Percentiles rank a stretch among this genome's conserved stretches.
Evolutionary conservation across 2,888 invertebrate species (phyloP).

Genomic region (Microplitis deprimator): DNA sequence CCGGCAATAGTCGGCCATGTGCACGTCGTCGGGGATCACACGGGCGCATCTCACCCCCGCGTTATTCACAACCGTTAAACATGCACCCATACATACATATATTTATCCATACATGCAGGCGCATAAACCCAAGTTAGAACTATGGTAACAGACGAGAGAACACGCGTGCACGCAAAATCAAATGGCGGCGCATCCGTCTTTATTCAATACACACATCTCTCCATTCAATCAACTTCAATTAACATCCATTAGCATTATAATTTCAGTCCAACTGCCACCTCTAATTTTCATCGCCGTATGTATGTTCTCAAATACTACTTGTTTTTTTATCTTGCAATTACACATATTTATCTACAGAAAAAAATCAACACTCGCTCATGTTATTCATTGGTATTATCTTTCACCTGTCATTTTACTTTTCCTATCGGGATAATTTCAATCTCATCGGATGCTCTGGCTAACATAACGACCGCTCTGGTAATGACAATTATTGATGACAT

Average conservation of each 20-base stretch:
- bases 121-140: not conserved
- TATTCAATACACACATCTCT: constrained; percentile 15
- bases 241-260: constrained; percentile 14
- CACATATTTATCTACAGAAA: too few relatives aligned
- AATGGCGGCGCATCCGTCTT: constrained; percentile 16
- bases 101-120: not conserved
- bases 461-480: too few relatives aligned
- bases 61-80: not conserved
- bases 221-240: constrained; percentile 15
- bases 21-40: constrained; percentile 4
- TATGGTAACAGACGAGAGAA: constrained; percentile 4
- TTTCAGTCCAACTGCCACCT: not conserved
- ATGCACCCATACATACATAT: not conserved
- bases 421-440: too few relatives aligned
- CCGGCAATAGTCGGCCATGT: constrained; percentile 31
- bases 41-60: constrained; percentile 9
- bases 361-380: too few relatives aligned
- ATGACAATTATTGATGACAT: too few relatives aligned
- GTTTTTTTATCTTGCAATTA: not conserved
- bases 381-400: too few relatives aligned
- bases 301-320: not conserved
- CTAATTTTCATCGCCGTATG: not conserved
- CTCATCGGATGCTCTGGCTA: too few relatives aligned
- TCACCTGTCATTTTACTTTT: too few relatives aligned
- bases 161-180: constrained; percentile 13